Conservation (phyloP, 2,888 invertebrate genomes). For the Rhagonycha fulva region DNA sequence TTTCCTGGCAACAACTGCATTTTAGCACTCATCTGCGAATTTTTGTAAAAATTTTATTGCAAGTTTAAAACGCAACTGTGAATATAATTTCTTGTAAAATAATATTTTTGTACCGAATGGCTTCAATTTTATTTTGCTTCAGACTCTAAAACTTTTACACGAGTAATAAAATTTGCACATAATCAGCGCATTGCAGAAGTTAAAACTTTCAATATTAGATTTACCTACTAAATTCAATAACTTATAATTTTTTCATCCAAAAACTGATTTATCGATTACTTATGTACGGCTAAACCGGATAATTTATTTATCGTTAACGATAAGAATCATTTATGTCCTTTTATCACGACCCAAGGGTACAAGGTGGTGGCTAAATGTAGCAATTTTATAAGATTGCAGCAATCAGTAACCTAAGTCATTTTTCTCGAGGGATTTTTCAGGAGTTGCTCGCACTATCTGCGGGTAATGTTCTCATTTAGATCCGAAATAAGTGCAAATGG, state of each 20-base stretch:
- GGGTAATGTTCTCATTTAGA: constrained; percentile 39
- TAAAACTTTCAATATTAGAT: background rate
- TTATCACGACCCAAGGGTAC: background rate
- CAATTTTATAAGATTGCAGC: constrained; percentile 5
- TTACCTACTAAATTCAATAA: background rate
- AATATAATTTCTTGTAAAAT: background rate
- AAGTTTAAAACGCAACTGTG: background rate
- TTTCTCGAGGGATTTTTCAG: constrained; percentile 41
- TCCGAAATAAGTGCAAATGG: constrained; percentile 18
- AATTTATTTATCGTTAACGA: background rate
- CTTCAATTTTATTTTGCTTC: background rate
- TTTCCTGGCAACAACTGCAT: too few species aligned
- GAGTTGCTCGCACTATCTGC: constrained; percentile 38
- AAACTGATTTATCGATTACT: background rate
- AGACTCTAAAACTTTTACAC: background rate
- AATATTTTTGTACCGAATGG: background rate
- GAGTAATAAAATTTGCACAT: background rate
- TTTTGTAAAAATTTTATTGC: background rate
- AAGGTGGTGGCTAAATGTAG: constrained; percentile 7
- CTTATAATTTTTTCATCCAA: background rate
- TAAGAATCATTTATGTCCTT: background rate
- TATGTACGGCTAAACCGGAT: background rate
- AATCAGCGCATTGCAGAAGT: background rate
- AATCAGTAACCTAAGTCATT: constrained; percentile 30
- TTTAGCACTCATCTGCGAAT: too few species aligned